Evolutionary conservation across 2,113 vertebrate genomes (phyloP).

Genomic region (Pseudonaja textilis): DNA sequence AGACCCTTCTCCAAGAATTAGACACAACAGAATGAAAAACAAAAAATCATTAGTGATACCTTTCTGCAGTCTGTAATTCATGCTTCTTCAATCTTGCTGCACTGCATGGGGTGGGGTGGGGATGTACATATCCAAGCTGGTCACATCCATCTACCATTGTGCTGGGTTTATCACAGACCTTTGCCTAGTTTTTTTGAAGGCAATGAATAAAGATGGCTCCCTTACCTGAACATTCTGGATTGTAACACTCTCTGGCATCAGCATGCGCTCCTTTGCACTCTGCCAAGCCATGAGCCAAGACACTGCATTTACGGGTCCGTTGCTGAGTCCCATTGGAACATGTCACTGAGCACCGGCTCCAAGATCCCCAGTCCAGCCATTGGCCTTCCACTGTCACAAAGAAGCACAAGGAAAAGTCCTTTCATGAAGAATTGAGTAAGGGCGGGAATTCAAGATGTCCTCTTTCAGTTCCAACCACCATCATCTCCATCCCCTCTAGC

Average conservation of each 20-base stretch:
- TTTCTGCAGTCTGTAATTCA: neutral
- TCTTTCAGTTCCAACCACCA: neutral
- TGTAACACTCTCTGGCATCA: conserved; percentile 87
- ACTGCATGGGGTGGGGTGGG: neutral
- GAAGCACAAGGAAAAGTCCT: conserved; percentile 52
- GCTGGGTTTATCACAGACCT: neutral
- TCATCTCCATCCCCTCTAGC: neutral
- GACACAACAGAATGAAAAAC: neutral
- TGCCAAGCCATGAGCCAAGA: conserved; percentile 87
- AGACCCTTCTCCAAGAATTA: neutral
- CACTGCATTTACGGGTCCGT: conserved; percentile 87
- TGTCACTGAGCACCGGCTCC: conserved; percentile 89
- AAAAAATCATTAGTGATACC: neutral
- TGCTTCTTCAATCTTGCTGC: neutral
- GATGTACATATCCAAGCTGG: neutral
- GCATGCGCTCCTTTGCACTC: conserved; percentile 88
- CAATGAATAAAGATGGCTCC: neutral
- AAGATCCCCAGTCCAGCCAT: conserved; percentile 94
- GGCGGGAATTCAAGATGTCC: neutral
- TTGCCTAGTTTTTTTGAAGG: neutral
- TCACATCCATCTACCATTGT: neutral
- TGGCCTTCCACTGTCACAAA: conserved; percentile 89
- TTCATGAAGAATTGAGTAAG: conserved; percentile 18
- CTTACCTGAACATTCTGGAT: conserved; percentile 86
- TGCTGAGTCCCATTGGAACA: conserved; percentile 90